These are phyloP conservation scores for Catharus ustulatus DNA, from an alignment of 2,797 vertebrate genomes.

Conservation along the genomic window DNA sequence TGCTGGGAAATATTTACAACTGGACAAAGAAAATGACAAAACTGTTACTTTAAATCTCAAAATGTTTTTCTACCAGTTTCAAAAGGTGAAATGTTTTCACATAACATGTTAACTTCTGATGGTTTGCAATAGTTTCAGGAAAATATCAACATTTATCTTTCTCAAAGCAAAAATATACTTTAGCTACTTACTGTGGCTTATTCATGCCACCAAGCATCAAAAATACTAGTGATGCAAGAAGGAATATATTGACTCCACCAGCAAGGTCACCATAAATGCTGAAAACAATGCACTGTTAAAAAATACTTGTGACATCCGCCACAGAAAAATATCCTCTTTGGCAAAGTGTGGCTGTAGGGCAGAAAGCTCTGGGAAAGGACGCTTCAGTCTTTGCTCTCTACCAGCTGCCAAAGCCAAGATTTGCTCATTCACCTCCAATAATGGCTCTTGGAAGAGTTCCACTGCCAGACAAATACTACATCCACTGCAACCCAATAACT, in stretches of 20 bases:
- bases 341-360: neutral
- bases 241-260: neutral
- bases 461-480: neutral
- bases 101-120: neutral
- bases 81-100: neutral
- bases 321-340: neutral
- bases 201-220: neutral
- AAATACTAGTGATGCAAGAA: neutral
- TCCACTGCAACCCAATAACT: neutral
- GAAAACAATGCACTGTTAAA: neutral
- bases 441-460: neutral
- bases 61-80: neutral
- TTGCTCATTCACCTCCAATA: conserved; percentile 19
- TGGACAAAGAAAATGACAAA: neutral
- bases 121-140: neutral
- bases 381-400: neutral
- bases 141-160: neutral
- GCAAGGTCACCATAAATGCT: neutral
- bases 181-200: neutral
- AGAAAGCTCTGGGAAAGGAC: conserved; percentile 13
- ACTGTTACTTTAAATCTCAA: neutral
- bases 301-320: neutral
- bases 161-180: neutral
- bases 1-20: neutral
- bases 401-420: neutral